Conservation (phyloP, 2,797 vertebrate genomes). For the Pseudochromis fuscus region DNA sequence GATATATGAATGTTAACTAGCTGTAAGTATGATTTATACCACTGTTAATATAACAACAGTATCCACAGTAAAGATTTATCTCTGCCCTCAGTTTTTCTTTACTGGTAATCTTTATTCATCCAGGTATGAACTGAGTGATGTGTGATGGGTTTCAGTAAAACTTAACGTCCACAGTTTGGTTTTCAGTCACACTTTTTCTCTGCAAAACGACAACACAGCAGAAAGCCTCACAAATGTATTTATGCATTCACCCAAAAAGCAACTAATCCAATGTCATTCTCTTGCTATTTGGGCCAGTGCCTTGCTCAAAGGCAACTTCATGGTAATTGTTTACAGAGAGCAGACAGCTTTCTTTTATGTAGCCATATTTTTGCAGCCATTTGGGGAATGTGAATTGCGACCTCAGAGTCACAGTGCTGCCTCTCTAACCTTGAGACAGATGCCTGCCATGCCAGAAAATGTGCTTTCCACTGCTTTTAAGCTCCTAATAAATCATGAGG, state of each 20-base stretch:
- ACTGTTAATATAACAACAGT: too few species aligned
- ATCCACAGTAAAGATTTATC: neutral
- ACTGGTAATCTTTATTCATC: neutral
- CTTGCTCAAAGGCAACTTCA: slow-evolving; percentile 13
- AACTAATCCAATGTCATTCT: neutral
- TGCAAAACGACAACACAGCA: neutral
- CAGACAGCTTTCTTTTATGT: slow-evolving; percentile 17
- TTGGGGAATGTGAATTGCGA: neutral
- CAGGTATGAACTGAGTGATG: neutral
- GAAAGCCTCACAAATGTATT: neutral
- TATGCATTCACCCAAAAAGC: neutral
- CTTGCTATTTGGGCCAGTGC: neutral
- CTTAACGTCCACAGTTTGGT: neutral
- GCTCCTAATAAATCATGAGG: slow-evolving; percentile 3
- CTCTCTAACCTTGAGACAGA: slow-evolving; percentile 24
- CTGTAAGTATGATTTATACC: too few species aligned
- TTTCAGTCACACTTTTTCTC: neutral
- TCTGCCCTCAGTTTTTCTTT: neutral
- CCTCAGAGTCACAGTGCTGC: slow-evolving; percentile 13
- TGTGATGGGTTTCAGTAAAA: neutral
- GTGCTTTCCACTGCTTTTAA: slow-evolving; percentile 22
- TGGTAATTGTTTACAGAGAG: neutral
- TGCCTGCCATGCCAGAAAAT: slow-evolving; percentile 7
- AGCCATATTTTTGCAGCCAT: slow-evolving; percentile 1
- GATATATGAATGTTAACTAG: too few species aligned